A percentile compares a stretch with the other conserved stretches of the same genome.
Conservation (phyloP, 2,113 vertebrate species). For the Charina bottae region DNA sequence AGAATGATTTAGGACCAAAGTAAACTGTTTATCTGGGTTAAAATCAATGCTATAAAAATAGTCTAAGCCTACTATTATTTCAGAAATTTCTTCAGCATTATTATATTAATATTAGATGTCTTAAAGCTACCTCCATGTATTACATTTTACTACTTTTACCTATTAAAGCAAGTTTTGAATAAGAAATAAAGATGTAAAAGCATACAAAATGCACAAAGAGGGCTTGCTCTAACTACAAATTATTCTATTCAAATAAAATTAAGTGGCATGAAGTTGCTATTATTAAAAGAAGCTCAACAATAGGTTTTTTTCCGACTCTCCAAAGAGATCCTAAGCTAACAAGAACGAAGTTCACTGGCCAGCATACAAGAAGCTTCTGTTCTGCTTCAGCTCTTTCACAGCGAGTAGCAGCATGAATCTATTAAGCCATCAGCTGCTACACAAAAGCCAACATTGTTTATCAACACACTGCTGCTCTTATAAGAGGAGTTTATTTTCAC, state of each 20-base stretch:
- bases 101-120: neutral
- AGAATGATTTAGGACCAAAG: neutral
- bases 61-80: neutral
- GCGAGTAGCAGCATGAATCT: constrained; percentile 35
- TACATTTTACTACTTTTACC: neutral
- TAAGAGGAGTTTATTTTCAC: constrained; percentile 28
- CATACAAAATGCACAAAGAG: neutral
- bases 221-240: neutral
- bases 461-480: constrained; percentile 26
- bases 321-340: constrained; percentile 38
- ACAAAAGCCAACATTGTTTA: constrained; percentile 59
- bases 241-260: neutral
- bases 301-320: constrained; percentile 33
- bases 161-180: neutral
- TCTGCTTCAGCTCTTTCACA: constrained; percentile 48
- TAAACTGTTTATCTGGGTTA: neutral
- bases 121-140: neutral
- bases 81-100: neutral
- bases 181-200: neutral
- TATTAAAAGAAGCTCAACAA: constrained; percentile 28
- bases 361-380: constrained; percentile 56
- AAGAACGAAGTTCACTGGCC: constrained; percentile 49
- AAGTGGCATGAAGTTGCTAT: constrained; percentile 18
- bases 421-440: constrained; percentile 60
- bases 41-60: neutral